Evolutionary conservation across 64 coral and sea anemone genomes (phyloP).

Genomic region (Montipora cactus): DNA sequence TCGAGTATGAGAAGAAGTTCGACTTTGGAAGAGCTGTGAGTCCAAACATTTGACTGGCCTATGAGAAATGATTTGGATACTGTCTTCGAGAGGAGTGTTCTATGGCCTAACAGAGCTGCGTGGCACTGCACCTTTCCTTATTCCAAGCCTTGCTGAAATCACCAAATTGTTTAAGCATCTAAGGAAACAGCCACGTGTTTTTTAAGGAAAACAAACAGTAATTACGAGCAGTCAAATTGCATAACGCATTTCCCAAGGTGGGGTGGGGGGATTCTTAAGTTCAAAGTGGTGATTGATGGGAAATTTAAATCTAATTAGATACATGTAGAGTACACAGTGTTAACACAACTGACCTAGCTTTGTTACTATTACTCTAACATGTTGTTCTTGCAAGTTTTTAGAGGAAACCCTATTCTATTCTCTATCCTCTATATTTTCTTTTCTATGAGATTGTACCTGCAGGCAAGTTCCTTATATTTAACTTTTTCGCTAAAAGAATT

Average conservation of each 20-base stretch:
- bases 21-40: background rate
- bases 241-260: background rate
- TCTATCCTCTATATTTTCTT: no score
- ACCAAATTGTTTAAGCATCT: conserved; percentile 5
- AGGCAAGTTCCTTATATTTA: no score
- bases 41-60: background rate
- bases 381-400: no score
- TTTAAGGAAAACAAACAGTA: background rate
- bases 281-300: no score
- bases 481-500: no score
- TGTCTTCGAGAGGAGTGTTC: conserved; percentile 9
- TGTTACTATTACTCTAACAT: no score
- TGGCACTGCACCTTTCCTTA: background rate
- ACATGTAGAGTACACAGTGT: no score
- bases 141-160: conserved; percentile 19
- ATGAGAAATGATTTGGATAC: background rate
- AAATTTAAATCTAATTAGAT: no score
- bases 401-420: no score
- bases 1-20: conserved; percentile 10
- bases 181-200: background rate
- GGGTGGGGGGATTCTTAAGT: no score
- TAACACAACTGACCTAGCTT: no score
- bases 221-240: background rate
- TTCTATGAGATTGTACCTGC: no score
- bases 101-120: background rate